Conservation (phyloP, 2,888 invertebrate species). For the Muschampia staudingeri region DNA sequence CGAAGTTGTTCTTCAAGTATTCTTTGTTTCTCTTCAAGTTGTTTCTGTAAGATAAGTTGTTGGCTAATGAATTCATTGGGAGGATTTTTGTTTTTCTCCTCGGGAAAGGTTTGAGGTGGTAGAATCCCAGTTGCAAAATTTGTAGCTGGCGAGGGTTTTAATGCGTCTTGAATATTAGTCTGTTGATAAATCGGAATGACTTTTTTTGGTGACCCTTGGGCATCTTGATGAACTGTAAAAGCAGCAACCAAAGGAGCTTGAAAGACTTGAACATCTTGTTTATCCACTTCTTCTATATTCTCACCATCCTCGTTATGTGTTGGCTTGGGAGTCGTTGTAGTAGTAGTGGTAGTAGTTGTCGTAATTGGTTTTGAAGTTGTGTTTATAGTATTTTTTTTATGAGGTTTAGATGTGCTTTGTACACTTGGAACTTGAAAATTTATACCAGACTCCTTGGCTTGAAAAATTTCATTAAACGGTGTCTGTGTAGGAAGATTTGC, state of each 20-base stretch:
- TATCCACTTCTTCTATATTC: conserved; percentile 93
- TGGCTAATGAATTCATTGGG: conserved; percentile 80
- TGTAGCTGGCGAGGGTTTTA: conserved; percentile 71
- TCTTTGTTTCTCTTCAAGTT: conserved; percentile 93
- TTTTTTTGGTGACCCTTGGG: conserved; percentile 94
- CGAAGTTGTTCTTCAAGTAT: conserved; percentile 93
- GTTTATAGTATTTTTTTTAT: conserved; percentile 73
- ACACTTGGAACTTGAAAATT: conserved; percentile 85
- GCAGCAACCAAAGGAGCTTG: conserved; percentile 96
- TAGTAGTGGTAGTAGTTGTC: conserved; percentile 89
- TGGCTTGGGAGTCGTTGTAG: conserved; percentile 92
- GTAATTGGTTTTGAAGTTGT: conserved; percentile 74
- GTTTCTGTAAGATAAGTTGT: conserved; percentile 84
- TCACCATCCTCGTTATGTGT: conserved; percentile 93
- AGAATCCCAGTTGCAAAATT: conserved; percentile 71
- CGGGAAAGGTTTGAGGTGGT: conserved; percentile 69
- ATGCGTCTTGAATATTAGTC: conserved; percentile 73
- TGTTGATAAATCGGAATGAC: conserved; percentile 94
- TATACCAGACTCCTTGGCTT: conserved; percentile 79
- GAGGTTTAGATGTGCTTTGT: conserved; percentile 75
- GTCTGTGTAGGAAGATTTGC: conserved; percentile 82
- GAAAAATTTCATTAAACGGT: conserved; percentile 85
- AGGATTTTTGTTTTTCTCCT: conserved; percentile 71
- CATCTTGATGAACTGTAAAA: conserved; percentile 96
- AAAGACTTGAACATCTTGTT: conserved; percentile 95